Base-by-base conservation (phyloP, 53 echinoderm and acorn worm species). In the Paracentrotus lividus region DNA sequence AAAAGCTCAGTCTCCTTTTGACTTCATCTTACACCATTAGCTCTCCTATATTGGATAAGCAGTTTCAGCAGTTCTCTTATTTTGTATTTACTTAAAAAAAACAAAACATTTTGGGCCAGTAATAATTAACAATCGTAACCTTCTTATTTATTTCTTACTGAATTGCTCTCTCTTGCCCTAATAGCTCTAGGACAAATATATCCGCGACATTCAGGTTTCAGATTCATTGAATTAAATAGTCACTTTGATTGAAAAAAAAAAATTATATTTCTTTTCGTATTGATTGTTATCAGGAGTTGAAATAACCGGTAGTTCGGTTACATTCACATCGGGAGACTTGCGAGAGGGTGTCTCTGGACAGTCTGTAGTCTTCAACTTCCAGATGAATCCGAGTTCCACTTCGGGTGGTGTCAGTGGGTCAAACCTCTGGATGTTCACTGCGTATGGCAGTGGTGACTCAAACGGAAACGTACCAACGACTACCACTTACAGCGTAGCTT, bases 391-490 rank as follows among this genome's bases (percentile, higher is more conserved):
- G 5, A 59, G 85, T 34, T 45, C 88, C 0, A 49, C n/a, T 0
- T 96, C 93, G 15, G 93, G 96, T 53, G 88, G 67, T 36, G 52
- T 97, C 24, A 67, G 32, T 24, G 97, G 97, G 23, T 29, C 86
- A 20, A 94, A 97, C 52, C 97, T 96, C 44, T 97, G 97, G 97
- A 89, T 64, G 26, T 94, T 97, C n/a, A 34, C 77, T 20, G 93
- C 94, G 4, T 96, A 93, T 49, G 98, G 95, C 21, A 98, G 95
- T 94, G 13, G 7, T 20, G 27, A 76, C 42, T 5, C 20, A 16
- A 1, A n/a, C 5, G 81, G 81, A 81, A 49, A 1, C 2, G 23
- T 8, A 9, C 13, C 81, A 24, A 13, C 47, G 47, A 81, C 81
- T 10, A 1, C 44, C 13, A 45, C 43, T 29, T 90, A 95, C 29